Percentiles rank a stretch among this genome's conserved stretches.
These are phyloP conservation scores for Holothuria scabra DNA, from an alignment of 53 echinoderm and acorn worm genomes.

Conservation along the genomic window DNA sequence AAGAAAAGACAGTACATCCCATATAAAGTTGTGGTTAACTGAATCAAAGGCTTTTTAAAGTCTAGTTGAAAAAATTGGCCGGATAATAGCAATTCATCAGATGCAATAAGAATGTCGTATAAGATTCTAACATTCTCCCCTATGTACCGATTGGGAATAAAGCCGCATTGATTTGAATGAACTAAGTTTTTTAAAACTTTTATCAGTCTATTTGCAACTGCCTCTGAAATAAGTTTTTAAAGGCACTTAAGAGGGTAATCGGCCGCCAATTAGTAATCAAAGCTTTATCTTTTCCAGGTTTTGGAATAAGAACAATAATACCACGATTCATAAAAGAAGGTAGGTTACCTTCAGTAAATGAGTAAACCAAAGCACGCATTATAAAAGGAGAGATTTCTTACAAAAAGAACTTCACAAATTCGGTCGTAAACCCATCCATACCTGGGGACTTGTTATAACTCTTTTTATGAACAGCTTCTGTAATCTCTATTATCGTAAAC, in stretches of 20 bases:
- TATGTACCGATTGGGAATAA: neutral
- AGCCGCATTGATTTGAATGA: neutral
- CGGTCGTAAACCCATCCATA: constrained; percentile 9
- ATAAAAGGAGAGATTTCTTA: neutral
- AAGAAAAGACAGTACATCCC: neutral
- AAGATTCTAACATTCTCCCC: neutral
- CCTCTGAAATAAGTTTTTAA: constrained; percentile 1
- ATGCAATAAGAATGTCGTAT: neutral
- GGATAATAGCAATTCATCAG: neutral
- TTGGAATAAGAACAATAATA: neutral
- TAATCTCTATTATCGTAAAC: neutral
- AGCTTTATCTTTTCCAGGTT: neutral
- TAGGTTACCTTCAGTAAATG: neutral
- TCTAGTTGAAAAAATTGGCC: too few species aligned
- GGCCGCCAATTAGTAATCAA: constrained; percentile 1
- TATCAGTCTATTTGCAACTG: neutral
- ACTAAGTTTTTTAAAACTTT: neutral
- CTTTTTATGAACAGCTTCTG: neutral
- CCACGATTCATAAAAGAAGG: neutral
- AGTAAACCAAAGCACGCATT: neutral
- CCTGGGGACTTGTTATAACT: constrained; percentile 19
- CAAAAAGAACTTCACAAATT: neutral
- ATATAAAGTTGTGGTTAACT: neutral
- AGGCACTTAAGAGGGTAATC: constrained; percentile 7
- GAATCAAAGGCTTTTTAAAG: too few species aligned